Conservation (phyloP, 2,888 invertebrate genomes). For the Dynastes maya region DNA sequence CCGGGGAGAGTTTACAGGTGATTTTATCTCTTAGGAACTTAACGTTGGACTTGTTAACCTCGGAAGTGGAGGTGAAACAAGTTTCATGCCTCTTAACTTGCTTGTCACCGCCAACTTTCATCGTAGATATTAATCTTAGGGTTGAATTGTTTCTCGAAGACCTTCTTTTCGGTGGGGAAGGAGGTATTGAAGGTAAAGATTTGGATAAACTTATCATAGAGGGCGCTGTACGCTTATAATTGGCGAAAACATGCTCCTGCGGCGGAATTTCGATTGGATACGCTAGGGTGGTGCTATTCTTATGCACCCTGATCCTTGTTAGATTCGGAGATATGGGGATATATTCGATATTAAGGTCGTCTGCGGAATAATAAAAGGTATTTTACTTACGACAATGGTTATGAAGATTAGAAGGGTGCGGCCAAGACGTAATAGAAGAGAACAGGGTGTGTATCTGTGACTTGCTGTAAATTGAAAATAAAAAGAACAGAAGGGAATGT, state of each 20-base stretch:
- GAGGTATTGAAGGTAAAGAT: constrained; percentile 71
- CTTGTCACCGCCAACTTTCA: constrained; percentile 67
- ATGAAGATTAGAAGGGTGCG: background rate
- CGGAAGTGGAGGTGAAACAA: constrained; percentile 69
- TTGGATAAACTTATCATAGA: constrained; percentile 69
- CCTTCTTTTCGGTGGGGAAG: constrained; percentile 83
- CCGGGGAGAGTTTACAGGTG: constrained; percentile 73
- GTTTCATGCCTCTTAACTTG: constrained; percentile 71
- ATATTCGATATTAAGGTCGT: constrained; percentile 85
- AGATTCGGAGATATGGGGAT: constrained; percentile 86
- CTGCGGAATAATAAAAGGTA: constrained; percentile 74
- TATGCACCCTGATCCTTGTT: constrained; percentile 85
- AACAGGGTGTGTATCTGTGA: constrained; percentile 8
- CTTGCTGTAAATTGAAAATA: constrained; percentile 13
- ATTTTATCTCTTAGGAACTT: constrained; percentile 78
- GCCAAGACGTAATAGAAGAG: background rate
- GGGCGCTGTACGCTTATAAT: constrained; percentile 76
- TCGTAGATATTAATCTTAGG: constrained; percentile 76
- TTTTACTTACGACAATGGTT: constrained; percentile 30
- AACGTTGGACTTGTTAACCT: constrained; percentile 73
- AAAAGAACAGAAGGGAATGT: background rate
- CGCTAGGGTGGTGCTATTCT: constrained; percentile 67
- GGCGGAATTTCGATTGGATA: constrained; percentile 61
- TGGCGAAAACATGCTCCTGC: constrained; percentile 73
- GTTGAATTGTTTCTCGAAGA: constrained; percentile 84